These are phyloP conservation scores for Muschampia plurimacula DNA, from an alignment of 2,888 invertebrate species.

Conservation along the genomic window DNA sequence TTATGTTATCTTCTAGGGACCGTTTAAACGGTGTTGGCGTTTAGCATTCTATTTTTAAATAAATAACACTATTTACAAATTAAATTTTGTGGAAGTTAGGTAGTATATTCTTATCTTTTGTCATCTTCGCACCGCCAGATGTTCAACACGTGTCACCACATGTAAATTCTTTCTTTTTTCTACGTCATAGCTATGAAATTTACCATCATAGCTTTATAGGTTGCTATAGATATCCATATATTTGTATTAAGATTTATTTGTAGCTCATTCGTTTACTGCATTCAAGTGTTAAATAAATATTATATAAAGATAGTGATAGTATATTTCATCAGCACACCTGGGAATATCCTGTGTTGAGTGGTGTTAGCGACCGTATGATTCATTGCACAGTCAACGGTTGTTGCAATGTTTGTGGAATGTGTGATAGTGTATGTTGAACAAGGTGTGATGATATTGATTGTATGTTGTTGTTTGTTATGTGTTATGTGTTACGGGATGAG, in stretches of 20 bases:
- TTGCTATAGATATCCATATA: neutral
- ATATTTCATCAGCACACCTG: constrained; percentile 3
- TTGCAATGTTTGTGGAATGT: constrained; percentile 22
- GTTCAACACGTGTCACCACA: constrained; percentile 3
- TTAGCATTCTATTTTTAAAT: neutral
- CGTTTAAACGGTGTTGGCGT: neutral
- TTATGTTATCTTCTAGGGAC: neutral
- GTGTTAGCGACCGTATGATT: constrained; percentile 8
- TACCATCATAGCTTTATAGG: neutral
- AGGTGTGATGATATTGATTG: constrained; percentile 14
- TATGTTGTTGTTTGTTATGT: neutral
- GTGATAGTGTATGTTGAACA: neutral
- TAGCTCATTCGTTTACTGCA: neutral
- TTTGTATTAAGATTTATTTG: neutral
- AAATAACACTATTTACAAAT: neutral
- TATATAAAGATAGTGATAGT: neutral
- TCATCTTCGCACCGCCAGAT: neutral
- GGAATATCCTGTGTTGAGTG: neutral
- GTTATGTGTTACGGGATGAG: constrained; percentile 15
- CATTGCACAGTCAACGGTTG: neutral
- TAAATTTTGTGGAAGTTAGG: no score
- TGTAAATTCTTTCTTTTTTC: neutral
- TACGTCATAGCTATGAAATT: neutral
- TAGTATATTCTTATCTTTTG: neutral
- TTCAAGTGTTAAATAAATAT: constrained; percentile 7